Percentiles rank a stretch among this genome's conserved stretches.
Evolutionary conservation across 2,797 vertebrate genomes (phyloP).

Genomic region (Muraenolepis orangiensis): DNA sequence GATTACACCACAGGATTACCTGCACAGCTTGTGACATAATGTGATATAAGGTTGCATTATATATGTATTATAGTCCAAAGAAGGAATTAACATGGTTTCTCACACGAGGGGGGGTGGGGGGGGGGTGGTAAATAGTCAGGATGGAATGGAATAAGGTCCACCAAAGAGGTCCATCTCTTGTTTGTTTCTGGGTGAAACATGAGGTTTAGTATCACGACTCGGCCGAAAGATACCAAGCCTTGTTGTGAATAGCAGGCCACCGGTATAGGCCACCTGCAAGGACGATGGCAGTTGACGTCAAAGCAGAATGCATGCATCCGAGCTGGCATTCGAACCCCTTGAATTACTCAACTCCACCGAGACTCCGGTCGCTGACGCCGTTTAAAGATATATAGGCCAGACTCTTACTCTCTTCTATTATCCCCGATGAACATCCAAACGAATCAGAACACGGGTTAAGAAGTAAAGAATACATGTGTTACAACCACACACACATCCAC

Average conservation of each 20-base stretch:
- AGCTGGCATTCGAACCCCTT: conserved; percentile 33
- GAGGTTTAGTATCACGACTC: background rate
- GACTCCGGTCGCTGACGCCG: conserved; percentile 42
- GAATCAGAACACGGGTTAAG: background rate
- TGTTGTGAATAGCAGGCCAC: background rate
- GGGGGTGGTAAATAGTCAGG: too few species aligned
- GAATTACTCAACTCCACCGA: conserved; percentile 56
- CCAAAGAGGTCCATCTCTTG: background rate
- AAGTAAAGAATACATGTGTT: background rate
- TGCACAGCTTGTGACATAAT: background rate
- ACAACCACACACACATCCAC: background rate
- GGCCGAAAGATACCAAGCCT: too few species aligned
- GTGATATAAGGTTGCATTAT: background rate
- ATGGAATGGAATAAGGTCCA: background rate
- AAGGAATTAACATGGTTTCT: background rate
- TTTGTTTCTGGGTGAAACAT: background rate
- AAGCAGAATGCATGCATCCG: conserved; percentile 31
- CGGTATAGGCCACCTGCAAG: background rate
- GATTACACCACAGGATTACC: too few species aligned
- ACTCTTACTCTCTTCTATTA: background rate
- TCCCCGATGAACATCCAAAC: background rate
- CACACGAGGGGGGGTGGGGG: background rate
- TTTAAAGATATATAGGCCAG: conserved; percentile 32
- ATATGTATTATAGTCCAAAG: background rate
- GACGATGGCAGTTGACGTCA: conserved; percentile 40